Conservation (phyloP, 1,140 invertebrate species). For the Lasioglossum albipes region DNA sequence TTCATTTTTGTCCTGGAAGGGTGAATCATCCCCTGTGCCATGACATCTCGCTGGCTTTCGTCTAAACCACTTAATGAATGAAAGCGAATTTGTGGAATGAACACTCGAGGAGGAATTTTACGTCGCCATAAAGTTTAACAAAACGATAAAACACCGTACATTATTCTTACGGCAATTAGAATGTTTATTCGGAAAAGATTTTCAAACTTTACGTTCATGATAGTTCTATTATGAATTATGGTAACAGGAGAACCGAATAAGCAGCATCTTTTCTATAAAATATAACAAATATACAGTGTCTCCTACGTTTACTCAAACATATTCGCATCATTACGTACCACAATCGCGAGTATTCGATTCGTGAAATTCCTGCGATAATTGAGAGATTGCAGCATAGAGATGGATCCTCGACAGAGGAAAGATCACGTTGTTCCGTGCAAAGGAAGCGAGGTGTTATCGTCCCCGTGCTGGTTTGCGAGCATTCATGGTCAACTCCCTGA, state of each 20-base stretch:
- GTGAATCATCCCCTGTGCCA: constrained; percentile 29
- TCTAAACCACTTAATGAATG: constrained; percentile 7
- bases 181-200: too few species aligned
- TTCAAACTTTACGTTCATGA: too few species aligned
- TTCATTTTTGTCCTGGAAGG: constrained; percentile 42
- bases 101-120: not conserved
- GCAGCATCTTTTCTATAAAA: too few species aligned
- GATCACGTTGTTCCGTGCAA: not conserved
- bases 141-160: not conserved
- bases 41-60: constrained; percentile 1
- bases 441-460: constrained; percentile 32
- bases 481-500: constrained; percentile 63
- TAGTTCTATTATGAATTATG: too few species aligned
- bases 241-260: too few species aligned
- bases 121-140: not conserved
- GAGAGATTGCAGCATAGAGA: not conserved
- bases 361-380: not conserved
- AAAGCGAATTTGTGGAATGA: not conserved
- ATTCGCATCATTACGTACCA: not conserved
- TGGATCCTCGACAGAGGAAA: not conserved
- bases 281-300: too few species aligned
- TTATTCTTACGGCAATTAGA: too few species aligned
- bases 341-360: not conserved
- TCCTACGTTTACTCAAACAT: too few species aligned
- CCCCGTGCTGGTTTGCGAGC: constrained; percentile 46